Evolutionary conservation across 2,113 vertebrate genomes (phyloP).

Genomic region (Rhynchomys soricoides): DNA sequence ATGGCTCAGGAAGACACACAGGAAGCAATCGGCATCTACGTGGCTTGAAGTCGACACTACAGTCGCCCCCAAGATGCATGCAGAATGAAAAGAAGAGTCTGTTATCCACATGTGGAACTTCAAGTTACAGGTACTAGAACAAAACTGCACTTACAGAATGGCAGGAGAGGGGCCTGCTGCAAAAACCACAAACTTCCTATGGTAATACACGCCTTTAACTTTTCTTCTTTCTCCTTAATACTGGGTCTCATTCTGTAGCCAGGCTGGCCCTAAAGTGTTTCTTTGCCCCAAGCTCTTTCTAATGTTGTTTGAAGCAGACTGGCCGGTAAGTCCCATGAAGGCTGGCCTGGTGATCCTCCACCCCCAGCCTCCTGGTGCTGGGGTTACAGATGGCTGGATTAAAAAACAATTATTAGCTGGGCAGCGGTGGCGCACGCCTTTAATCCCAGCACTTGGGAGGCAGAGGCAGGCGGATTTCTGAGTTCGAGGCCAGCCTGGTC

Average conservation of each 20-base stretch:
- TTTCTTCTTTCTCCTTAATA: background rate
- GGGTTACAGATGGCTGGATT: background rate
- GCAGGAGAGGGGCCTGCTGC: background rate
- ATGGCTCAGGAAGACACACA: slow-evolving; percentile 95
- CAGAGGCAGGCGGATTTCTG: no score
- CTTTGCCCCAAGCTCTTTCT: background rate
- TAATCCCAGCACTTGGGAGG: no score
- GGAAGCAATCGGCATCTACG: slow-evolving; percentile 92
- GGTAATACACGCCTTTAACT: background rate
- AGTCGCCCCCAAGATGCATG: background rate
- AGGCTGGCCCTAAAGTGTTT: background rate
- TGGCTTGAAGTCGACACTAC: slow-evolving; percentile 89
- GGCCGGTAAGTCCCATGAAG: background rate
- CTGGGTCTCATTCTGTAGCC: background rate
- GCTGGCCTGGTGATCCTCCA: background rate
- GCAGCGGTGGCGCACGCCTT: no score
- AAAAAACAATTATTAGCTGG: background rate
- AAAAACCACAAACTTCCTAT: background rate
- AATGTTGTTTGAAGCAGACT: background rate
- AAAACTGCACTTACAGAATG: background rate
- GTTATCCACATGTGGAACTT: background rate
- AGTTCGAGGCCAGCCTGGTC: no score
- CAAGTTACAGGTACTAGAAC: background rate
- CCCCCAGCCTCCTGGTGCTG: background rate
- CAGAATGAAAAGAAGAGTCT: background rate